A percentile compares a stretch with the other conserved stretches of the same genome.
Evolutionary conservation across 2,113 vertebrate genomes (phyloP).

Genomic region (Lepus timidus): DNA sequence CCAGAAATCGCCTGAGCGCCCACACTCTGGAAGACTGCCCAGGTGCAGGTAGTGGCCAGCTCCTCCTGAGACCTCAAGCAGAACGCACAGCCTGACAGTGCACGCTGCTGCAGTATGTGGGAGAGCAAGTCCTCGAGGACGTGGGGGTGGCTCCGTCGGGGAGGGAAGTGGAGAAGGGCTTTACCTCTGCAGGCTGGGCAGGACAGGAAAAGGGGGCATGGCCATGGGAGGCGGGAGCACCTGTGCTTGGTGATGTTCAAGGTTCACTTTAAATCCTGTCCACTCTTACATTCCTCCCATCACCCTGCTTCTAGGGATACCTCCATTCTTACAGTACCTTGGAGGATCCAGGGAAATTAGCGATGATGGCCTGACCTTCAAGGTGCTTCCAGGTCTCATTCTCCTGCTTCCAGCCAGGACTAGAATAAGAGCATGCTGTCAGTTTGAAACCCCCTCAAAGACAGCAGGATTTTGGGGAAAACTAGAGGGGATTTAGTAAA

Average conservation of each 20-base stretch:
- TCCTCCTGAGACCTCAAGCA: not conserved
- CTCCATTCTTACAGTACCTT: not conserved
- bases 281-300: not conserved
- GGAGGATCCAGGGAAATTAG: not conserved
- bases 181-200: not conserved
- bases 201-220: not conserved
- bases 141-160: too few species aligned
- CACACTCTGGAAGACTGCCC: too few species aligned
- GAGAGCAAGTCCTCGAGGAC: too few species aligned
- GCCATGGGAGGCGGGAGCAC: rapidly evolving
- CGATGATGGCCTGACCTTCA: not conserved
- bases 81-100: rapidly evolving
- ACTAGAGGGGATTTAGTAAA: not conserved
- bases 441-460: not conserved
- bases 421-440: not conserved
- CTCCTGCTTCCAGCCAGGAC: not conserved
- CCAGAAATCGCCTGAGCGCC: not conserved
- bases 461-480: not conserved
- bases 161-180: not conserved
- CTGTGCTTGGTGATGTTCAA: not conserved
- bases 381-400: rapidly evolving
- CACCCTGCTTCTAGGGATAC: not conserved
- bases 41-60: not conserved
- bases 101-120: rapidly evolving
- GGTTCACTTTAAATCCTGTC: not conserved